phyloP scores from a whole-genome alignment of 2,797 vertebrate genomes.

The Crenuchus spilurus region DNA sequence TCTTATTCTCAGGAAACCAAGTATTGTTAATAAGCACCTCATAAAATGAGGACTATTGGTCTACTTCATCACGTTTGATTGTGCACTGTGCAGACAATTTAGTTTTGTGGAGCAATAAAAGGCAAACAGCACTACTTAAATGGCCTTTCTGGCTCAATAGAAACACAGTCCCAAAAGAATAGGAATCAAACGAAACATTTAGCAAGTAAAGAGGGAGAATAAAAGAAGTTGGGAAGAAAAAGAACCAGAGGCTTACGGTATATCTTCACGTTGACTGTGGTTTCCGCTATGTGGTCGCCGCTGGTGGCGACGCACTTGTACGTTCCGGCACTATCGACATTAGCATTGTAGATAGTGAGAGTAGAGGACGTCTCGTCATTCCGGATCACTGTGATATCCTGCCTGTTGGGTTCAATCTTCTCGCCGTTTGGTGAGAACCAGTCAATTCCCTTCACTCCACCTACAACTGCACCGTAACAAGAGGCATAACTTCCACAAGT shows the following conservation, averaged over 20 bases:
- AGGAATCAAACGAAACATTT: background rate
- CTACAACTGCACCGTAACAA: conserved; percentile 77
- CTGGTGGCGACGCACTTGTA: conserved; percentile 91
- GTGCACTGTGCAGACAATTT: background rate
- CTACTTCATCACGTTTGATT: conserved; percentile 2
- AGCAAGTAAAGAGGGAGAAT: background rate
- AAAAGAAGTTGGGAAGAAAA: background rate
- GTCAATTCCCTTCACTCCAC: conserved; percentile 89
- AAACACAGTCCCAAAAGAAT: background rate
- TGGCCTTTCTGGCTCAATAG: background rate
- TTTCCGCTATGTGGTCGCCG: conserved; percentile 85
- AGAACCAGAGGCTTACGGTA: conserved; percentile 83
- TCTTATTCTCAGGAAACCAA: background rate
- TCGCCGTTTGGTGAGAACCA: conserved; percentile 94
- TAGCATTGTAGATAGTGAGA: conserved; percentile 93
- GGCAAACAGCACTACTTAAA: background rate
- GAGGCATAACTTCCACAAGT: background rate
- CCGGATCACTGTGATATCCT: conserved; percentile 88
- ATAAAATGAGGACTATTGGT: background rate
- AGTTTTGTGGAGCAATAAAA: background rate
- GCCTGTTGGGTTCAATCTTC: conserved; percentile 86
- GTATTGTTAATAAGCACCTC: background rate
- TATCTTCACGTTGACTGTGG: conserved; percentile 94
- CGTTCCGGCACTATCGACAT: conserved; percentile 88
- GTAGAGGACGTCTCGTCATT: conserved; percentile 91